Conservation (phyloP, 2,113 vertebrate genomes). For the Peromyscus californicus region DNA sequence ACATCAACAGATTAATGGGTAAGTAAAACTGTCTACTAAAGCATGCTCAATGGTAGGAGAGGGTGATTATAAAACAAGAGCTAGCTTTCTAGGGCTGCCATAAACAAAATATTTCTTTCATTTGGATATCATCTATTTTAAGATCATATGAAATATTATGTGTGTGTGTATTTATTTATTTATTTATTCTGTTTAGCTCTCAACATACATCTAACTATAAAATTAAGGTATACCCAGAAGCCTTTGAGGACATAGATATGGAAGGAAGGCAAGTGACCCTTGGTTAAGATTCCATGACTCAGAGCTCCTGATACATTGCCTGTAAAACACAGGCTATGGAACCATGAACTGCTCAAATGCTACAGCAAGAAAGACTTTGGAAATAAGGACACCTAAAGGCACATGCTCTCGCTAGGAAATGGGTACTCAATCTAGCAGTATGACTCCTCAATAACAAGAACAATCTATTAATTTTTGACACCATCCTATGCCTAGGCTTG, state of each 20-base stretch:
- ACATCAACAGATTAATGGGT: not conserved
- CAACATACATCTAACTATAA: not conserved
- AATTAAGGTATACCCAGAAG: not conserved
- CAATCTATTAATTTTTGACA: not conserved
- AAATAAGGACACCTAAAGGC: not conserved
- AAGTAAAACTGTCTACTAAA: not conserved
- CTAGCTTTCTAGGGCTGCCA: not conserved
- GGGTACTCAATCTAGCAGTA: not conserved
- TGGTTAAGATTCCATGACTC: not conserved
- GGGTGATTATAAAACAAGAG: not conserved
- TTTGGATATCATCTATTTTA: not conserved
- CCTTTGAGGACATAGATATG: not conserved
- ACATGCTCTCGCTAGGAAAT: not conserved
- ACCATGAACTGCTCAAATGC: not conserved
- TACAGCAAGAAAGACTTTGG: not conserved
- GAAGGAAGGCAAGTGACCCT: not conserved
- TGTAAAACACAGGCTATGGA: not conserved
- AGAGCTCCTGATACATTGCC: not conserved
- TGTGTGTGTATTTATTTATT: not conserved
- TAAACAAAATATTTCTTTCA: not conserved
- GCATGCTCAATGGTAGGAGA: not conserved
- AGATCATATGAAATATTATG: not conserved
- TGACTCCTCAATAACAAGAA: not conserved
- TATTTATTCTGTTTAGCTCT: not conserved
- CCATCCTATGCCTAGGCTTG: not conserved